Evolutionary conservation across 2,797 vertebrate genomes (phyloP), one percentile per base, ranked within the genome.

Genomic region (Apogon talboti): DNA sequence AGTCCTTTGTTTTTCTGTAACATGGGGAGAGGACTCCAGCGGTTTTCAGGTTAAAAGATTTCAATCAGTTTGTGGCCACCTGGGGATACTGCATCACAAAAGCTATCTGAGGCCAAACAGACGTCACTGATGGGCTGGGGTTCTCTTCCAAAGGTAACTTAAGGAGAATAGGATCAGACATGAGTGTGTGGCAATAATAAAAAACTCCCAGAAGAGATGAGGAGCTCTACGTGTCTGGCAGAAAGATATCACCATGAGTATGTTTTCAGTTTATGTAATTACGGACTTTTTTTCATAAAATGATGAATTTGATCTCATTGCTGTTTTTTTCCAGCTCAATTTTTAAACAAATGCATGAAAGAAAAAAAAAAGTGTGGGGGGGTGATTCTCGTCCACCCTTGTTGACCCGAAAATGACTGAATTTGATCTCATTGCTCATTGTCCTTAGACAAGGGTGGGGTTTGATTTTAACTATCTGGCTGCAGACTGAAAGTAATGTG

Each of bases 381-480:
- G 21, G 21, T 2, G n/a, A n/a, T 24, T 24, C 21, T 24, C 21
- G 5, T 24, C 21, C 21, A 24, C 5, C 21, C 21, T 24, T 2
- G 5, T 24, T 24, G 21, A 5, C 21, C 21, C 21, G 21, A 24
- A 24, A 24, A 24, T 24, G 21, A 24, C 21, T 24, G 21, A 24
- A 24, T 24, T 30, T 57, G 45, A 45, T 42, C 55, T 57, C 55
- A 66, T 70, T 75, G 54, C 55, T 57, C 55, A 66, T 70, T 75
- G 54, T 81, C 70, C 82, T 33, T 42, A 82, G 68, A 82, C 60
- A 76, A 67, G 78, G 87, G 85, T 83, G 82, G 72, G 75, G 62
- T 66, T 84, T 78, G 3, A 14, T 78, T 85, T 77, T 52, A 74
- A 78, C 74, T 83, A 74, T 87, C 76, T 88, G 83, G 81, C 74